phyloP scores from a whole-genome alignment of 2,113 vertebrate species.

The Mustela nigripes region DNA sequence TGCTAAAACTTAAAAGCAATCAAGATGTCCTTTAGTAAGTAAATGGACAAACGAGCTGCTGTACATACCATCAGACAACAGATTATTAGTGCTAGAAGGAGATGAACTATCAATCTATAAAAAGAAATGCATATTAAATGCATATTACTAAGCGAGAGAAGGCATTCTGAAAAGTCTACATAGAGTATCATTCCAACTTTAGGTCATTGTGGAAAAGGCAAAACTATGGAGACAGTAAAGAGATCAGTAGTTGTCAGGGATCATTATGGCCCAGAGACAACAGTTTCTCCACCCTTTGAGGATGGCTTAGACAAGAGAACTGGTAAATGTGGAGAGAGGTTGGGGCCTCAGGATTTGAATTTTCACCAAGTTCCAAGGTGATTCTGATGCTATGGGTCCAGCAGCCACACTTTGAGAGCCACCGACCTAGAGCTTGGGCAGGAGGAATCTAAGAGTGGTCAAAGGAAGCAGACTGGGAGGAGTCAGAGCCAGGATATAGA shows the following conservation, averaged over 20 bases:
- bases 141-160: neutral
- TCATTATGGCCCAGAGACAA: neutral
- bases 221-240: neutral
- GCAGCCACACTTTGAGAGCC: neutral
- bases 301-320: neutral
- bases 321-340: neutral
- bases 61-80: neutral
- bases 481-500: neutral
- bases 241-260: neutral
- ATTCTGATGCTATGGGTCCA: neutral
- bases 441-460: neutral
- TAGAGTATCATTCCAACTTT: neutral
- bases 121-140: neutral
- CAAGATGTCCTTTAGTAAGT: neutral
- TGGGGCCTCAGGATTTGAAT: neutral
- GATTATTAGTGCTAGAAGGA: slow-evolving; percentile 2
- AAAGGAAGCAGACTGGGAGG: neutral
- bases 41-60: neutral
- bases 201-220: neutral
- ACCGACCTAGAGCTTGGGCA: neutral
- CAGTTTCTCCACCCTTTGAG: neutral
- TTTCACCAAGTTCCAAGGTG: neutral
- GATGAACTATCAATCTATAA: neutral
- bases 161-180: neutral
- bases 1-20: slow-evolving; percentile 17